A percentile compares a stretch with the other conserved stretches of the same genome.
Conservation (phyloP, 2,797 vertebrate genomes). For the Pipistrellus pipistrellus region DNA sequence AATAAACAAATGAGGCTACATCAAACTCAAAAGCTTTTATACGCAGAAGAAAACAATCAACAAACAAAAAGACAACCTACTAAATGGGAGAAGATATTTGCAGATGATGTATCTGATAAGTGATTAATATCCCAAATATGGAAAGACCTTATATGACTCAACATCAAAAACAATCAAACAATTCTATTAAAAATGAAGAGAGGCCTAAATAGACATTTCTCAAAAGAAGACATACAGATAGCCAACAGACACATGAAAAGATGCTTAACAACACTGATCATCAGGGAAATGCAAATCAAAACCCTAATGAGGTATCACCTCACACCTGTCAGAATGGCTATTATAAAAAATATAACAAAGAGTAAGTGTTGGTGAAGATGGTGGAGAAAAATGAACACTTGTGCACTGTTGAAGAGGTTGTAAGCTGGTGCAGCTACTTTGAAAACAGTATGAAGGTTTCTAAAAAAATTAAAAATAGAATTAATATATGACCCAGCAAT, state of each 20-base stretch:
- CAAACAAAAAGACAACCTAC: neutral
- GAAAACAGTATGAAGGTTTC: neutral
- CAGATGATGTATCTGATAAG: neutral
- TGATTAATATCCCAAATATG: neutral
- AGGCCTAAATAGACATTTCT: neutral
- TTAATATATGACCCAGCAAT: neutral
- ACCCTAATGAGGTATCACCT: neutral
- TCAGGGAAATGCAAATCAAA: neutral
- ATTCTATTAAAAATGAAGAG: neutral
- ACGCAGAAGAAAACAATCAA: neutral
- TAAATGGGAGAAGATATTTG: neutral
- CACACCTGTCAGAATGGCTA: neutral
- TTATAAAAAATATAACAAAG: neutral
- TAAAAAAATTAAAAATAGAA: neutral
- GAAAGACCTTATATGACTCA: neutral
- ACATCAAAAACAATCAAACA: neutral
- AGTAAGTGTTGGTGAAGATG: neutral
- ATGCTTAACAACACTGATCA: neutral
- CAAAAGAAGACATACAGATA: neutral
- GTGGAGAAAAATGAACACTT: neutral
- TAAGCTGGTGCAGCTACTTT: neutral
- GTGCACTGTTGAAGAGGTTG: neutral
- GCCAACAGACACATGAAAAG: neutral
- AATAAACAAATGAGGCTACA: neutral
- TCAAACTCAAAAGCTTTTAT: neutral